Conservation (phyloP, 2,113 vertebrate species). For the Euleptes europaea region DNA sequence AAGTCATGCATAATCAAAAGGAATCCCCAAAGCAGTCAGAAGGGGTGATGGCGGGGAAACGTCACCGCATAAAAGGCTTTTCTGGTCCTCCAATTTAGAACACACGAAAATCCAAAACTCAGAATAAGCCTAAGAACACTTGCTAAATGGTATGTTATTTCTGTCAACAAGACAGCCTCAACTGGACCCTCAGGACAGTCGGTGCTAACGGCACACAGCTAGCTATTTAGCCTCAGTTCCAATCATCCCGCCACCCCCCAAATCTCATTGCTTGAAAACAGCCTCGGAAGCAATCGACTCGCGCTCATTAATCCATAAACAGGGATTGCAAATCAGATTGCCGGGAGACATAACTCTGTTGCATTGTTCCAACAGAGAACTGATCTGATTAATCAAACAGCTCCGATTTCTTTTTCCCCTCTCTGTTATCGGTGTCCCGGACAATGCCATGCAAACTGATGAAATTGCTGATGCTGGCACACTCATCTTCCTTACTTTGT, state of each 20-base stretch:
- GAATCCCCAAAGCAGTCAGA: too few relatives aligned
- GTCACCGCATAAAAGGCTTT: too few relatives aligned
- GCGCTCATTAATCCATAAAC: conserved; percentile 68
- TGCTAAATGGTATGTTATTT: conserved; percentile 33
- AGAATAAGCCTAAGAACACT: neutral
- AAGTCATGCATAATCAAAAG: too few relatives aligned
- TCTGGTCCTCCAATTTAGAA: neutral
- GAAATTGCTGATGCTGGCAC: conserved; percentile 31
- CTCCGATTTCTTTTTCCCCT: conserved; percentile 64
- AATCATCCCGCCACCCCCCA: conserved; percentile 29
- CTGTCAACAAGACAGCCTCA: conserved; percentile 15
- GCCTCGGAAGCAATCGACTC: conserved; percentile 60
- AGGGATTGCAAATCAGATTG: conserved; percentile 71
- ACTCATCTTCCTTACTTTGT: conserved; percentile 41
- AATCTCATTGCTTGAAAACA: conserved; percentile 53
- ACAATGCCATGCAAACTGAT: conserved; percentile 55
- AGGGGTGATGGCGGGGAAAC: too few relatives aligned
- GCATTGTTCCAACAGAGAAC: conserved; percentile 67
- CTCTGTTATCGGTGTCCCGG: conserved; percentile 46
- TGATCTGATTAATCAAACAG: conserved; percentile 76
- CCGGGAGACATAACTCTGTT: conserved; percentile 65
- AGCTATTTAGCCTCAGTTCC: conserved; percentile 56
- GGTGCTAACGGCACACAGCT: conserved; percentile 40
- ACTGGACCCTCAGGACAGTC: conserved; percentile 39
- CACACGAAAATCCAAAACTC: neutral